Conservation (phyloP, 2,888 invertebrate genomes). For the Cremastobaeus sp. region DNA sequence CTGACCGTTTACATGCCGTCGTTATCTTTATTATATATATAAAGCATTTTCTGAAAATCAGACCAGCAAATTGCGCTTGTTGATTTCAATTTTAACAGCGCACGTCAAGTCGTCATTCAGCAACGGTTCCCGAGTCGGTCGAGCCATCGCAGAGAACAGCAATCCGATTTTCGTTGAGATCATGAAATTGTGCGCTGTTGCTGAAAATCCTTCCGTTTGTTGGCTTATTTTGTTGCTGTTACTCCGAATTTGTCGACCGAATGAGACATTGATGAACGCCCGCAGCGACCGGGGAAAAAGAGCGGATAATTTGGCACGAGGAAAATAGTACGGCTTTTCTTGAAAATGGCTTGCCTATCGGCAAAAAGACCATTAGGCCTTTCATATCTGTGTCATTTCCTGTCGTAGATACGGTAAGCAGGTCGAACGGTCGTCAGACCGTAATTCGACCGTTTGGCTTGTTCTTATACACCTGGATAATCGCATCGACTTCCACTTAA, state of each 20-base stretch:
- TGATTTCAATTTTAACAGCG: not conserved
- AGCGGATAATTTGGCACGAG: slow-evolving; percentile 14
- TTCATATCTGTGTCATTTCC: slow-evolving; percentile 63
- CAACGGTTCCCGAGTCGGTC: no score
- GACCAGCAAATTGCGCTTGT: slow-evolving; percentile 6
- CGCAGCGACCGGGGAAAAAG: not conserved
- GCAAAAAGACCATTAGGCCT: slow-evolving; percentile 57
- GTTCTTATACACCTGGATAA: slow-evolving; percentile 58
- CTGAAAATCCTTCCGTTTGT: no score
- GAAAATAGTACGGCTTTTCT: slow-evolving; percentile 29
- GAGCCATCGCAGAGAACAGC: no score
- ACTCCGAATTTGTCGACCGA: not conserved
- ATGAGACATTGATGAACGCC: not conserved
- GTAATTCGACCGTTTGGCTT: slow-evolving; percentile 58
- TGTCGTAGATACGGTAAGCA: slow-evolving; percentile 62
- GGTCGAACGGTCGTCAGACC: slow-evolving; percentile 62
- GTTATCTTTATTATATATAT: slow-evolving; percentile 47
- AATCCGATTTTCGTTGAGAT: no score
- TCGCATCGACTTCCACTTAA: slow-evolving; percentile 42
- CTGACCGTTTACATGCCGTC: slow-evolving; percentile 50
- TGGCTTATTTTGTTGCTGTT: no score
- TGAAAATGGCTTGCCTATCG: slow-evolving; percentile 44
- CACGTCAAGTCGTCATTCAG: not conserved
- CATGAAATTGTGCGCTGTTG: no score
- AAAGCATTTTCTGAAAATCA: slow-evolving; percentile 32